Base-by-base conservation (phyloP, 1,140 invertebrate genomes). In the Lordiphosa mommai region DNA sequence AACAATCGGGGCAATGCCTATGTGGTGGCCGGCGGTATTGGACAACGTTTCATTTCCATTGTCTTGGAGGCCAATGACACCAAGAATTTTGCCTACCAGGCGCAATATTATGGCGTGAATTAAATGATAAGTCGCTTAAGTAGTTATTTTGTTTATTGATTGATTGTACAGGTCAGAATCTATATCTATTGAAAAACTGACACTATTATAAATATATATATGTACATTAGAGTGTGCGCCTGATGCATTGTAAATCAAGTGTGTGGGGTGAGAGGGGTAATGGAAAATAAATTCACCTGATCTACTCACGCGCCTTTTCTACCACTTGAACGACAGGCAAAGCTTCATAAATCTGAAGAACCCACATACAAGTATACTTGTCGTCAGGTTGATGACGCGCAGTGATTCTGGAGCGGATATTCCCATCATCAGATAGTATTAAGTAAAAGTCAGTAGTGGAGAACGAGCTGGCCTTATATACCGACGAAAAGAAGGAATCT, bases 11-110 rank as follows among this genome's bases (percentile, higher is more conserved):
- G 87, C 20, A 79, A 59, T 16, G 87, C 87, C 34, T 88, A 84
- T 34, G 72, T 88, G 6, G 61, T 88, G 0, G 74, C 64, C 34
- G 87, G 87, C 2, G 87, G 87, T 48, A 79, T 88, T 57, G 82
- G 86, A 8, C 86, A 88, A 40, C 71, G 82, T 5, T 72, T 56
- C 43, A 87, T 88, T 7, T 82, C 86, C 1, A 82, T 88, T 41
- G 59, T 87, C 4, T 17, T 88, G 37, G 87, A 88, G 55, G 82
- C 87, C 5, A 61, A 49, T 17, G 53, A 63, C 23, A 88, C 87
- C 43, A 8, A 41, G 1, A 59, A 50, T 36, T 88, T 88, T 48
- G 52, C 69, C 36, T 88, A 88, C 40, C 77, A 71, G 57, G 72
- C 72, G 0, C 53, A 70, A 34, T 74, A 67, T 47, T 88, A 65